Conservation (phyloP, 2,797 vertebrate species). For the Ptychobarbus kaznakovi region DNA sequence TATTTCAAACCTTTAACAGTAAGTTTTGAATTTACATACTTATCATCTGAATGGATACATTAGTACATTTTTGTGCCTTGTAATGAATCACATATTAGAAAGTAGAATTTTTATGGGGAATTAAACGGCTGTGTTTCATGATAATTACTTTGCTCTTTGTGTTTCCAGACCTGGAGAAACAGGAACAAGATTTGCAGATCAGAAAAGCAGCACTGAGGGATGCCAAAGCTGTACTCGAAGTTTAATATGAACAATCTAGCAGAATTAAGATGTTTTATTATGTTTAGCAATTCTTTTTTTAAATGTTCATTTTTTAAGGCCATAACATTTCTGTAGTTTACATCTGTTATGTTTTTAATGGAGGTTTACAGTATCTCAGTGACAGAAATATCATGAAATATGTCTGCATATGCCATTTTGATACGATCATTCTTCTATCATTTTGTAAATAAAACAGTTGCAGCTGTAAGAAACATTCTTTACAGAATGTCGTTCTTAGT, state of each 20-base stretch:
- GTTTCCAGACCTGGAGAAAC: slow-evolving; percentile 69
- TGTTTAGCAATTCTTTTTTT: not conserved
- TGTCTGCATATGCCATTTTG: not conserved
- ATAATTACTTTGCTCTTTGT: slow-evolving; percentile 38
- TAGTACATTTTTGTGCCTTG: not conserved
- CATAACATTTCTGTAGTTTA: not conserved
- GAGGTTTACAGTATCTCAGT: not conserved
- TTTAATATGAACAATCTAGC: not conserved
- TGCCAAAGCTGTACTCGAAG: slow-evolving; percentile 56
- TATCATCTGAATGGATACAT: not conserved
- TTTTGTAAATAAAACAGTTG: not conserved
- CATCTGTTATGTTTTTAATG: not conserved
- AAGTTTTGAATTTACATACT: not conserved
- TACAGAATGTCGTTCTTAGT: not conserved
- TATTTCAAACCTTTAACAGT: not conserved
- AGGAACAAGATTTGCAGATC: slow-evolving; percentile 61
- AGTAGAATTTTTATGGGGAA: not conserved
- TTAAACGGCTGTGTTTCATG: not conserved
- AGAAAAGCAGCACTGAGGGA: slow-evolving; percentile 65
- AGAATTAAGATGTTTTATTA: not conserved
- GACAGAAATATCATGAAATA: not conserved
- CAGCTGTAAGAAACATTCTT: not conserved
- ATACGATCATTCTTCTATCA: not conserved
- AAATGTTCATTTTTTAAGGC: not conserved
- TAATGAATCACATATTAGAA: not conserved